Evolutionary conservation across 2,888 invertebrate genomes (phyloP).

Genomic region (Heliconius sara): DNA sequence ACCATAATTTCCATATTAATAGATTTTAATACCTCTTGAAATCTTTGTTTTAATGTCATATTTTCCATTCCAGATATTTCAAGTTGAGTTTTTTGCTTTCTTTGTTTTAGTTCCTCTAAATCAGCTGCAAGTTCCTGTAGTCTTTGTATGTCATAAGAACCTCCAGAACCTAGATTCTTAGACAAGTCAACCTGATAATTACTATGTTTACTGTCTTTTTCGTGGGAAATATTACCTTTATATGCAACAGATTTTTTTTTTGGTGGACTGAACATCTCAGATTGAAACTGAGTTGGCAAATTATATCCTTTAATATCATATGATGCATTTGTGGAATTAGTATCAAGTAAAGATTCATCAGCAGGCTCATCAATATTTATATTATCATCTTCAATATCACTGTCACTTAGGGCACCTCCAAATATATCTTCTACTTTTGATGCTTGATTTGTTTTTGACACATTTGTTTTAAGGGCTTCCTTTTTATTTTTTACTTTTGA

Average conservation of each 20-base stretch:
- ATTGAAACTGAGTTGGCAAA: conserved; percentile 67
- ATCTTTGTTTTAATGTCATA: conserved; percentile 91
- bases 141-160: conserved; percentile 85
- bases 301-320: conserved; percentile 49
- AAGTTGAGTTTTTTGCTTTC: conserved; percentile 90
- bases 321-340: conserved; percentile 63
- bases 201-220: conserved; percentile 30
- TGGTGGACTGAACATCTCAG: conserved; percentile 63
- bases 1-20: conserved; percentile 91
- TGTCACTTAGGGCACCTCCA: conserved; percentile 96
- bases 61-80: conserved; percentile 94
- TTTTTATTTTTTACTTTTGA: conserved; percentile 68
- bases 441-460: conserved; percentile 48
- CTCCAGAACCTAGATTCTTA: conserved; percentile 54
- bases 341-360: conserved; percentile 87
- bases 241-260: conserved; percentile 21
- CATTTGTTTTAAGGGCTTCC: conserved; percentile 45
- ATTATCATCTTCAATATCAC: conserved; percentile 91
- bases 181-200: conserved; percentile 1
- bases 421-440: conserved; percentile 89
- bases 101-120: conserved; percentile 88
- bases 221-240: conserved; percentile 22
- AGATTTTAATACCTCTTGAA: conserved; percentile 91
- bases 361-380: conserved; percentile 92
- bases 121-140: conserved; percentile 87